Evolutionary conservation across 64 coral and sea anemone genomes (phyloP).

Genomic region (Trachythela sp.): DNA sequence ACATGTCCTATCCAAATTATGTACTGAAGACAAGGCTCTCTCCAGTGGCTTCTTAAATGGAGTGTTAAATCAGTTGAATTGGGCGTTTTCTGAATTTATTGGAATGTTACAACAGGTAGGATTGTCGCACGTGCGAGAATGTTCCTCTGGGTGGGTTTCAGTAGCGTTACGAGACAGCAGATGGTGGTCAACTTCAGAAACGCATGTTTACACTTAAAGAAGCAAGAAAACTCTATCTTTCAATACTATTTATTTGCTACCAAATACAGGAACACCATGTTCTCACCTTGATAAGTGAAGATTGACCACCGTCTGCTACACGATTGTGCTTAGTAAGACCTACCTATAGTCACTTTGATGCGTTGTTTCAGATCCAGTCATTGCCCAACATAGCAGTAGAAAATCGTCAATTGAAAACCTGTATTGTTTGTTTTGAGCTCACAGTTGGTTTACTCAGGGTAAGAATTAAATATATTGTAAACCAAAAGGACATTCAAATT

Average conservation of each 20-base stretch:
- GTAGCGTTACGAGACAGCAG: no score
- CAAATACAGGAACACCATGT: not conserved
- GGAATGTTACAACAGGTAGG: conserved; percentile 90
- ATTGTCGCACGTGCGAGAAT: not conserved
- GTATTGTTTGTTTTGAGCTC: conserved; percentile 97
- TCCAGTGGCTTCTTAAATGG: conserved; percentile 82
- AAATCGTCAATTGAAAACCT: conserved; percentile 76
- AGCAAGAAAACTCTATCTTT: no score
- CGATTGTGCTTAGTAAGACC: no score
- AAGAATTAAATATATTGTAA: not conserved
- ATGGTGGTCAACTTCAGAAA: no score
- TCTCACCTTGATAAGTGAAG: not conserved
- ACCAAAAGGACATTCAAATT: not conserved
- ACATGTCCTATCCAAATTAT: conserved; percentile 58
- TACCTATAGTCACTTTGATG: no score
- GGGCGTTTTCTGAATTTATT: conserved; percentile 98
- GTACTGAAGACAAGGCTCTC: conserved; percentile 66
- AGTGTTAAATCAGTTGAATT: conserved; percentile 91
- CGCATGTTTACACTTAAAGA: no score
- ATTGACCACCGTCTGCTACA: no score
- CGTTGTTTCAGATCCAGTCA: not conserved
- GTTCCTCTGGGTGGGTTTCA: no score
- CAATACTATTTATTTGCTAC: no score
- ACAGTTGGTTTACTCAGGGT: conserved; percentile 93
- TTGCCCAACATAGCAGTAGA: conserved; percentile 70